phyloP scores from a whole-genome alignment of 2,797 vertebrate species.

The Perodicticus potto region DNA sequence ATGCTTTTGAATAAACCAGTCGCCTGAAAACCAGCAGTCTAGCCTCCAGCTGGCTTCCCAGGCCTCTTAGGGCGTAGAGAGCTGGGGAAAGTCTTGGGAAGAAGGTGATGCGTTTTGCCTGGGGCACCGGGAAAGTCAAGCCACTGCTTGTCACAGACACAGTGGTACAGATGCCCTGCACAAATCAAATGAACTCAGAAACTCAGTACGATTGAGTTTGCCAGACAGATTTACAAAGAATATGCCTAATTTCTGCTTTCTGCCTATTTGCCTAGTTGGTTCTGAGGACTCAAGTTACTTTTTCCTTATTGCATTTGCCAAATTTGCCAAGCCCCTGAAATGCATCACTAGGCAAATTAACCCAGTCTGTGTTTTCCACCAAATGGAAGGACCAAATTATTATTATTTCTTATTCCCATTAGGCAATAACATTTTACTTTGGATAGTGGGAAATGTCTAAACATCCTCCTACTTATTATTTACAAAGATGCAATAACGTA shows the following conservation, averaged over 20 bases:
- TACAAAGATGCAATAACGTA: neutral
- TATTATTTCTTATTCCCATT: slow-evolving; percentile 58
- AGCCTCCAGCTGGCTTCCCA: slow-evolving; percentile 43
- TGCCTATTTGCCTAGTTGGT: slow-evolving; percentile 78
- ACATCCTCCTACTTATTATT: neutral
- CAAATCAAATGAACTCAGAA: slow-evolving; percentile 37
- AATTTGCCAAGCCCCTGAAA: slow-evolving; percentile 75
- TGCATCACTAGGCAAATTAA: slow-evolving; percentile 76
- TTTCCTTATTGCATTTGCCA: slow-evolving; percentile 56
- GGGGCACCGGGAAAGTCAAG: slow-evolving; percentile 75
- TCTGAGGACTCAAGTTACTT: slow-evolving; percentile 69
- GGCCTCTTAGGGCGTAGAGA: slow-evolving; percentile 63
- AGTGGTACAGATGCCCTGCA: neutral
- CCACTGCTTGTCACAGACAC: slow-evolving; percentile 51
- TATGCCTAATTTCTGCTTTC: slow-evolving; percentile 83
- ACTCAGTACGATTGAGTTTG: slow-evolving; percentile 76
- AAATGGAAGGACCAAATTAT: slow-evolving; percentile 6
- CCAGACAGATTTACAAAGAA: slow-evolving; percentile 79
- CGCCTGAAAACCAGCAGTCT: slow-evolving; percentile 18
- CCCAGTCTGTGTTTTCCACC: slow-evolving; percentile 43
- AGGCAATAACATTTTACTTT: slow-evolving; percentile 53
- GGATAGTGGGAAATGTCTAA: neutral
- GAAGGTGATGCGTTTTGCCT: slow-evolving; percentile 75
- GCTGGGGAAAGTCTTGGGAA: slow-evolving; percentile 66
- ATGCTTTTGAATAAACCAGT: neutral